phyloP scores from a whole-genome alignment of 2,113 vertebrate species.

The Corythornis cristatus region DNA sequence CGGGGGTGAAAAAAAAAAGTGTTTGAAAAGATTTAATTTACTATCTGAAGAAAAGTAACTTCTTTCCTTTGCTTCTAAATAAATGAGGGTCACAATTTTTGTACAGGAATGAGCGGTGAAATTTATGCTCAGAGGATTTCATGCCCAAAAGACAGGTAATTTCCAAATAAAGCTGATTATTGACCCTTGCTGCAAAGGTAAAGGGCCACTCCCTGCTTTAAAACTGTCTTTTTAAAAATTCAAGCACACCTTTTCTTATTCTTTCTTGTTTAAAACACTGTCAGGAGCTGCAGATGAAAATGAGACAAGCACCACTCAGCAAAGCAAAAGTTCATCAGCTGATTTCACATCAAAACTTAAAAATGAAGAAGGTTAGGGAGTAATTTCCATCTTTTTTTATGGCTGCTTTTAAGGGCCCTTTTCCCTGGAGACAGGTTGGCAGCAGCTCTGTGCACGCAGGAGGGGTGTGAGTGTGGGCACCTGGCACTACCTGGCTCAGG shows the following conservation, averaged over 20 bases:
- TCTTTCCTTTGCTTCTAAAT: neutral
- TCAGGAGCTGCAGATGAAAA: neutral
- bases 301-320: neutral
- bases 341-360: neutral
- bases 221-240: neutral
- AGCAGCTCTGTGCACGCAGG: no score
- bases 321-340: neutral
- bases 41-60: neutral
- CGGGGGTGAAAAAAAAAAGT: neutral
- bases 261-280: neutral
- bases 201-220: neutral
- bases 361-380: neutral
- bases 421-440: no score
- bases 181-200: no score
- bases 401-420: neutral
- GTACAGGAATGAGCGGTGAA: neutral
- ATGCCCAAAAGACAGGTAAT: neutral
- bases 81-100: neutral
- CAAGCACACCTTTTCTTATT: neutral
- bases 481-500: neutral
- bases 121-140: neutral
- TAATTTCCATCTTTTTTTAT: neutral
- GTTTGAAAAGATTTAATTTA: neutral
- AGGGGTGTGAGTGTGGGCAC: no score
- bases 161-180: neutral